Evolutionary conservation across 2,888 invertebrate species (phyloP).

Genomic region (Eurois occulta): DNA sequence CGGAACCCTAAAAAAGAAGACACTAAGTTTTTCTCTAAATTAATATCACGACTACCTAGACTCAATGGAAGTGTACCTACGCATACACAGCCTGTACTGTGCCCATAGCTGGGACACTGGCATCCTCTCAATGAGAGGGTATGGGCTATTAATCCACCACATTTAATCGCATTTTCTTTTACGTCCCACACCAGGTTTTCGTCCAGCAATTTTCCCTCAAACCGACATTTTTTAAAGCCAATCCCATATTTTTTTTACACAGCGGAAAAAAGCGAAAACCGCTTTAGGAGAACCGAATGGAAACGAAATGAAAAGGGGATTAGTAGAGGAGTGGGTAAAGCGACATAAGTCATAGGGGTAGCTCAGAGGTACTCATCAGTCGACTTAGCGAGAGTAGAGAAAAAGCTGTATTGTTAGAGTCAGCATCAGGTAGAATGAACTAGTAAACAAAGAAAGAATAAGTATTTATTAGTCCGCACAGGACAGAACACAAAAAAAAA

Average conservation of each 20-base stretch:
- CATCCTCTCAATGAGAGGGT: neutral
- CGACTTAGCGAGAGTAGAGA: conserved; percentile 1
- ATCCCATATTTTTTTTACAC: neutral
- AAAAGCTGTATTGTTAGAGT: neutral
- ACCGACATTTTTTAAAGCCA: conserved; percentile 16
- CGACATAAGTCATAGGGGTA: neutral
- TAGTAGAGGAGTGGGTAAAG: neutral
- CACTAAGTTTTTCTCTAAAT: too few relatives aligned
- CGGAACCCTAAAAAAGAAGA: too few relatives aligned
- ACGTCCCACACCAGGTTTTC: neutral
- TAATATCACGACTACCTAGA: too few relatives aligned
- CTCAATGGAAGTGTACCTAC: too few relatives aligned
- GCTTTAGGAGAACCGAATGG: neutral
- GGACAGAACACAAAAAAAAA: too few relatives aligned
- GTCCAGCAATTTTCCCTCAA: neutral
- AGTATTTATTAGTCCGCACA: too few relatives aligned
- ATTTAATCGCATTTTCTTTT: neutral
- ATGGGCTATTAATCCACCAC: neutral
- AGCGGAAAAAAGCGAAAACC: conserved; percentile 20
- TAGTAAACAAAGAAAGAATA: too few relatives aligned
- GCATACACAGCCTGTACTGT: neutral
- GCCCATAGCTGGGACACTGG: neutral
- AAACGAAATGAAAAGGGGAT: conserved; percentile 21
- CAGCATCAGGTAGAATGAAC: neutral
- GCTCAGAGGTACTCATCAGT: conserved; percentile 1